A percentile compares a stretch with the other conserved stretches of the same genome.
Conservation (phyloP, 35 echinoderm and acorn worm genomes). For the Heliocidaris erythrogramma region DNA sequence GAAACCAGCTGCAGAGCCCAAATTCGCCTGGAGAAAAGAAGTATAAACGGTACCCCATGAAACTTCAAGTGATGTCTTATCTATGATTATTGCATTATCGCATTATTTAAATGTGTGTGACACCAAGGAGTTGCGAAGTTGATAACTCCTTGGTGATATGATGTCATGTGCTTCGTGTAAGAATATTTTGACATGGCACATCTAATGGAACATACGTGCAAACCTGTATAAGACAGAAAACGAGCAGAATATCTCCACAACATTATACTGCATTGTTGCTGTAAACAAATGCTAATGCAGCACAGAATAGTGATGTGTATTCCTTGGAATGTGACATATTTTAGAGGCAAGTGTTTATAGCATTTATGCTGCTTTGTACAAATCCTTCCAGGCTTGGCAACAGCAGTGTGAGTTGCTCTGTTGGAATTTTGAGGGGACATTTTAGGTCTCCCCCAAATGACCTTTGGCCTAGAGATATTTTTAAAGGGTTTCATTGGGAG, state of each 20-base stretch:
- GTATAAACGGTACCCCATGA: no score
- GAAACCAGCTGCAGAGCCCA: no score
- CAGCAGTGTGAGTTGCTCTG: background rate
- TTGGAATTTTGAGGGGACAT: conserved; percentile 39
- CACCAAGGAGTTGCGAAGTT: no score
- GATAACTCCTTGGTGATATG: background rate
- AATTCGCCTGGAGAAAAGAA: no score
- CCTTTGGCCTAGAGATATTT: conserved; percentile 20
- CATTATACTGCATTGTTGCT: background rate
- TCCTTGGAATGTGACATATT: background rate
- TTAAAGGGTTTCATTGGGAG: conserved; percentile 19
- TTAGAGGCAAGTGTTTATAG: background rate
- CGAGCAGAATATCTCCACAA: background rate
- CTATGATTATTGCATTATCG: background rate
- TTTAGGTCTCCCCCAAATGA: conserved; percentile 19
- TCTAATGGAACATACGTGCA: background rate
- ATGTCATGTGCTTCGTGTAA: background rate
- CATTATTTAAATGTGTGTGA: no score
- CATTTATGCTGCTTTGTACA: background rate
- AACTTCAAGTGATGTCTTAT: background rate
- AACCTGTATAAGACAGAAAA: background rate
- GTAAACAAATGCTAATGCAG: background rate
- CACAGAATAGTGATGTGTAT: background rate
- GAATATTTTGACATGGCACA: background rate
- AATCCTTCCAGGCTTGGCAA: background rate